These are phyloP conservation scores for Eilema caniola DNA, from an alignment of 2,888 invertebrate species.

Conservation along the genomic window DNA sequence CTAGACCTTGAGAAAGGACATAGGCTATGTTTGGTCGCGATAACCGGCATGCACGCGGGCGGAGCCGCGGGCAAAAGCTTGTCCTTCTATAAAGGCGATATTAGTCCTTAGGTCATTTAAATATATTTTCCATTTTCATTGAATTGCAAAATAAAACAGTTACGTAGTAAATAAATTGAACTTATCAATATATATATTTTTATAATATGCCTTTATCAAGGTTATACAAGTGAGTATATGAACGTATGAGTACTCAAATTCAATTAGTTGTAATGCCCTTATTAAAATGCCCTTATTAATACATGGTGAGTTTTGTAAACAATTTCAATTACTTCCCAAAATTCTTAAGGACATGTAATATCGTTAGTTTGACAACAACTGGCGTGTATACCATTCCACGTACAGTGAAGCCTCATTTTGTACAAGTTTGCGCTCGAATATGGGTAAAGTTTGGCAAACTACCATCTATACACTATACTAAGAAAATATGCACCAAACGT, in stretches of 20 bases:
- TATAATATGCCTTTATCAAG: too few species aligned
- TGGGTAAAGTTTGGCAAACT: constrained; percentile 51
- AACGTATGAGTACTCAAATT: neutral
- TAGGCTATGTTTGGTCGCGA: too few species aligned
- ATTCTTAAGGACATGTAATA: constrained; percentile 41
- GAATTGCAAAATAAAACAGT: too few species aligned
- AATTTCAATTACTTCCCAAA: constrained; percentile 30
- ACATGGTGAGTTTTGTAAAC: constrained; percentile 12
- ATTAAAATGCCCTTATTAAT: neutral
- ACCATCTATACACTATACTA: constrained; percentile 42
- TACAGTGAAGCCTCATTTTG: constrained; percentile 45
- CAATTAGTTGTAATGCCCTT: neutral
- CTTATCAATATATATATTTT: too few species aligned
- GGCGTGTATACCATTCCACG: constrained; percentile 36
- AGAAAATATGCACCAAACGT: constrained; percentile 49
- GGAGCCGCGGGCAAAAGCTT: too few species aligned
- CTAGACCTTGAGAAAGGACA: too few species aligned
- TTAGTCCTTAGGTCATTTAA: too few species aligned
- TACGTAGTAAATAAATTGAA: too few species aligned
- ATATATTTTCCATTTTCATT: too few species aligned
- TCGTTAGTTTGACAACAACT: constrained; percentile 46
- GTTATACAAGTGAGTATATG: too few species aligned
- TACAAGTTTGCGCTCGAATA: constrained; percentile 53
- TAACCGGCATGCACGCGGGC: too few species aligned
- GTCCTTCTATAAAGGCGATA: too few species aligned